phyloP scores from a whole-genome alignment of 2,797 vertebrate species.

The Myotis planiceps region DNA sequence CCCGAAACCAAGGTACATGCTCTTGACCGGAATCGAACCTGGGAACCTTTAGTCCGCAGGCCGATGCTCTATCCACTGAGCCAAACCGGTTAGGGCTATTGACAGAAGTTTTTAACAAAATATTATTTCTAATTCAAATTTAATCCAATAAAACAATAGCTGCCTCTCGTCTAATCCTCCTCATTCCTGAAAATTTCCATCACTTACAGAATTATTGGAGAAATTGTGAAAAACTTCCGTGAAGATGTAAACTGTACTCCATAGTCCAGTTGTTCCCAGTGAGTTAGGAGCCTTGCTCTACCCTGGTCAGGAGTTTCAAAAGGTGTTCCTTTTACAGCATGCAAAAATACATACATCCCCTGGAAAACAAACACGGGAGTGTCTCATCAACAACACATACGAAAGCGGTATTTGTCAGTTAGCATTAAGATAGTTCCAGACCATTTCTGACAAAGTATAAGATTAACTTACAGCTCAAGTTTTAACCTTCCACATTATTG shows the following conservation, averaged over 20 bases:
- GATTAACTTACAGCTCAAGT: not conserved
- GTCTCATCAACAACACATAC: constrained; percentile 33
- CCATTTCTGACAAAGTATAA: not conserved
- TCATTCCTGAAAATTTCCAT: constrained; percentile 17
- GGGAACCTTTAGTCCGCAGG: too few species aligned
- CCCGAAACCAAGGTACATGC: too few species aligned
- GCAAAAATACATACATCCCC: constrained; percentile 99
- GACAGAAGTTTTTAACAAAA: constrained; percentile 38
- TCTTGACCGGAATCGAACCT: too few species aligned
- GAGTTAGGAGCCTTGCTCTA: constrained; percentile 96
- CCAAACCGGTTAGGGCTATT: too few species aligned
- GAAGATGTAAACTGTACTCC: constrained; percentile 98
- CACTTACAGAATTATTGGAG: constrained; percentile 94
- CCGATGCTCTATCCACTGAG: too few species aligned
- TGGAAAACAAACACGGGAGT: constrained; percentile 78
- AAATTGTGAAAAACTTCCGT: constrained; percentile 99
- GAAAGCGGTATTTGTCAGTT: not conserved
- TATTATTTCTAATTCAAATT: constrained; percentile 46
- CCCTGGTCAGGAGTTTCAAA: constrained; percentile 99
- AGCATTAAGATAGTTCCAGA: not conserved
- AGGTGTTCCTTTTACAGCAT: constrained; percentile 97
- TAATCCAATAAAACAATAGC: not conserved
- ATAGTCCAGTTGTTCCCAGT: constrained; percentile 98
- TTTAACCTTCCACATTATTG: constrained; percentile 24
- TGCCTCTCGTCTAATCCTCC: not conserved